Evolutionary conservation across 2,797 vertebrate species (phyloP).

Genomic region (Scomberomorus guttatus): DNA sequence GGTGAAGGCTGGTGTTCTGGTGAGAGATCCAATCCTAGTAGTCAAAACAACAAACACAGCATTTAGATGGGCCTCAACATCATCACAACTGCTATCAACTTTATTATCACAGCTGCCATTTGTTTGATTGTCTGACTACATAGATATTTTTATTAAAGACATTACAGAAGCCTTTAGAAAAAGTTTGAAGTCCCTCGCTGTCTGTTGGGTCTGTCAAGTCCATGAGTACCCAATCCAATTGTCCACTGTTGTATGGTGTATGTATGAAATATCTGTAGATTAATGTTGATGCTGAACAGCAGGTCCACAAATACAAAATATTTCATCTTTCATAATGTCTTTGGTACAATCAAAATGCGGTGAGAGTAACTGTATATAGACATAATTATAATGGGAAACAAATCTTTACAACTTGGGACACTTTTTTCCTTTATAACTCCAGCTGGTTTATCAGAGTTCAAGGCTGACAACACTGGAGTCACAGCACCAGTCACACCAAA

Average conservation of each 20-base stretch:
- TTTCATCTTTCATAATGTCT: not conserved
- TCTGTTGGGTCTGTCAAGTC: not conserved
- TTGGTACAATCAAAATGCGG: not conserved
- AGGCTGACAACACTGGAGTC: not conserved
- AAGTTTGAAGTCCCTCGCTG: not conserved
- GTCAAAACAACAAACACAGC: conserved; percentile 51
- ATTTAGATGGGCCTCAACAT: conserved; percentile 3
- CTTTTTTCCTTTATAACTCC: not conserved
- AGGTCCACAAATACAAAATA: not conserved
- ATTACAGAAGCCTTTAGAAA: conserved; percentile 1
- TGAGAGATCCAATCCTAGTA: conserved; percentile 94
- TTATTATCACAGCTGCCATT: not conserved
- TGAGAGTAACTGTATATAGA: not conserved
- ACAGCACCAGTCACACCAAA: not conserved
- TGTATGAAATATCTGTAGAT: not conserved
- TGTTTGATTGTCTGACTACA: not conserved
- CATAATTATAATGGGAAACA: not conserved
- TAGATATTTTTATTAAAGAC: not conserved
- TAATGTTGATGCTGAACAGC: not conserved
- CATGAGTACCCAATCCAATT: not conserved
- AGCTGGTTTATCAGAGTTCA: not conserved
- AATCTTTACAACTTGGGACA: not conserved
- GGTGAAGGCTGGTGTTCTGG: conserved; percentile 90
- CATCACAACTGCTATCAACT: not conserved
- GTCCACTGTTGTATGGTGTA: not conserved